Evolutionary conservation across 2,888 invertebrate species (phyloP), one percentile per base, ranked within the genome.

Genomic region (Lithodes maja): DNA sequence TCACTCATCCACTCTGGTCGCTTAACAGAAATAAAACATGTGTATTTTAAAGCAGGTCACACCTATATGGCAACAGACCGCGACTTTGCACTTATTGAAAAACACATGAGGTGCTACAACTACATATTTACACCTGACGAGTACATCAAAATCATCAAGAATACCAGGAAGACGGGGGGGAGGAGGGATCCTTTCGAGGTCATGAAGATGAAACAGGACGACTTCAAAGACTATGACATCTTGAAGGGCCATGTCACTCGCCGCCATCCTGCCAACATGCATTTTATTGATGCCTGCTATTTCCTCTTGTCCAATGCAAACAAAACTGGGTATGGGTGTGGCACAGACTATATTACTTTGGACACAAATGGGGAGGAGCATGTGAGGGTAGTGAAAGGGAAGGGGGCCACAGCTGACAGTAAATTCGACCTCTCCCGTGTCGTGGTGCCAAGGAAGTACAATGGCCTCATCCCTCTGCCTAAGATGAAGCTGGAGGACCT

Each of bases 71-170:
- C 77, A 50, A 50, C 77, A 2, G 77, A 77, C 50, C 1, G 77
- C 3, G 77, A 77, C 7, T 77, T 77, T 52, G 77, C 7, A 1
- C 54, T 77, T 1, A 49, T 77, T 1, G 77, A 77, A 3, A 77
- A 77, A 50, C 1, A 77, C 33, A 77, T 52, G 50, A 33, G 77
- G 2, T 1, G 3, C 0, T 1, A 52, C 50, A 77, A 52, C 77
- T 77, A 77, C 3, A 77, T 77, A 1, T 77, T 77, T 50, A 52
- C 77, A 3, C 77, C 77, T 52, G 77, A 77, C 50, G 77, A 77
- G 1, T 2, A 77, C 77, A 77, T 50, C 1, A 2, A 77, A 1
- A 3, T 77, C 2, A 49, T 77, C 7, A 52, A 77, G 50, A 77
- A 77, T 12, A 5, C 77, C 2, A 77, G 52, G 50, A 77, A 77